These are phyloP conservation scores for Diadromus collaris DNA, from an alignment of 2,888 invertebrate species.

Conservation along the genomic window DNA sequence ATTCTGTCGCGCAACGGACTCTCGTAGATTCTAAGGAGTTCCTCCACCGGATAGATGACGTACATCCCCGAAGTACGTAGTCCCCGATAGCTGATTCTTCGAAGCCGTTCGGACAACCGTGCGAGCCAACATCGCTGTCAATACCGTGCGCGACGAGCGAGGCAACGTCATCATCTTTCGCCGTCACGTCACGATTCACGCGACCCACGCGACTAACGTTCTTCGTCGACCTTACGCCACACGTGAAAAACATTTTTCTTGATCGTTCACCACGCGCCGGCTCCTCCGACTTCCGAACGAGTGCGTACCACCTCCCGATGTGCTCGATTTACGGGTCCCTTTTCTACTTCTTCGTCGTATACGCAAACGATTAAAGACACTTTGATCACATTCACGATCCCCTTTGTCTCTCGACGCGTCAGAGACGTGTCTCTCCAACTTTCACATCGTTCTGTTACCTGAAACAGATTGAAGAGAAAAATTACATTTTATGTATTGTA, in stretches of 20 bases:
- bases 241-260: slow-evolving; percentile 60
- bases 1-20: slow-evolving; percentile 66
- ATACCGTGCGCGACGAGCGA: slow-evolving; percentile 45
- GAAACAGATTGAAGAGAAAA: slow-evolving; percentile 1
- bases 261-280: slow-evolving; percentile 1
- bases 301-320: background rate
- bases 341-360: background rate
- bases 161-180: slow-evolving; percentile 53
- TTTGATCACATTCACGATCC: background rate
- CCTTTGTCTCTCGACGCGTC: background rate
- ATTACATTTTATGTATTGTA: too few relatives aligned
- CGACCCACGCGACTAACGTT: slow-evolving; percentile 46
- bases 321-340: background rate
- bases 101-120: slow-evolving; percentile 60
- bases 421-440: background rate
- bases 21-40: slow-evolving; percentile 77
- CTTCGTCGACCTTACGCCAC: slow-evolving; percentile 42
- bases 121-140: slow-evolving; percentile 74
- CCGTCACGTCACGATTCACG: slow-evolving; percentile 52
- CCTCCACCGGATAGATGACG: slow-evolving; percentile 78
- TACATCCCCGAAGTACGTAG: slow-evolving; percentile 74
- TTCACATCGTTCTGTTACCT: background rate
- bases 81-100: slow-evolving; percentile 53
- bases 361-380: background rate
- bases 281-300: background rate